These are phyloP conservation scores for Trachops cirrhosus DNA, from an alignment of 2,797 vertebrate species.

Conservation along the genomic window DNA sequence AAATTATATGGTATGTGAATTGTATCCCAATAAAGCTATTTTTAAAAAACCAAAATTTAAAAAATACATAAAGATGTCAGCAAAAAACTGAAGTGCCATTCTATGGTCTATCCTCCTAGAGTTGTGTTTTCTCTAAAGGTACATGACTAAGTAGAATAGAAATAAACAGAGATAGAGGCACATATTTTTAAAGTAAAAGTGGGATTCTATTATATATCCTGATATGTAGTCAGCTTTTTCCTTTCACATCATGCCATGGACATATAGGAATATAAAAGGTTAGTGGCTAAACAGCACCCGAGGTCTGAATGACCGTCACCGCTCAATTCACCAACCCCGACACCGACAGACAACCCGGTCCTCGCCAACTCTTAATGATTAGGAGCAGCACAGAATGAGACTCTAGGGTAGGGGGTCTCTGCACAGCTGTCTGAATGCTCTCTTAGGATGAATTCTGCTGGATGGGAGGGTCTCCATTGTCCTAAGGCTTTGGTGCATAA, in stretches of 20 bases:
- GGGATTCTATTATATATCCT: neutral
- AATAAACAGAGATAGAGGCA: neutral
- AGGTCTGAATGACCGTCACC: neutral
- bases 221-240: neutral
- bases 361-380: neutral
- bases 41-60: neutral
- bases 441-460: neutral
- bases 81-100: neutral
- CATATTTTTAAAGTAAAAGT: neutral
- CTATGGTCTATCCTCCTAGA: neutral
- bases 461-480: fast-evolving
- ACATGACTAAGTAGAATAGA: neutral
- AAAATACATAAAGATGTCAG: neutral
- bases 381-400: neutral
- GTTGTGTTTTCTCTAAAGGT: neutral
- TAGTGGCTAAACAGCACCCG: neutral
- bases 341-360: neutral
- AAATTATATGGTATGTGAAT: neutral
- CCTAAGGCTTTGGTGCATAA: neutral
- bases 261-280: neutral
- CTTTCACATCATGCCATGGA: neutral
- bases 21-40: neutral
- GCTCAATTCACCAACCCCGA: neutral
- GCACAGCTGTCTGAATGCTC: neutral
- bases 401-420: neutral